Conservation (phyloP, 92 coral and sea anemone species). For the Zoanthus sansibaricus region DNA sequence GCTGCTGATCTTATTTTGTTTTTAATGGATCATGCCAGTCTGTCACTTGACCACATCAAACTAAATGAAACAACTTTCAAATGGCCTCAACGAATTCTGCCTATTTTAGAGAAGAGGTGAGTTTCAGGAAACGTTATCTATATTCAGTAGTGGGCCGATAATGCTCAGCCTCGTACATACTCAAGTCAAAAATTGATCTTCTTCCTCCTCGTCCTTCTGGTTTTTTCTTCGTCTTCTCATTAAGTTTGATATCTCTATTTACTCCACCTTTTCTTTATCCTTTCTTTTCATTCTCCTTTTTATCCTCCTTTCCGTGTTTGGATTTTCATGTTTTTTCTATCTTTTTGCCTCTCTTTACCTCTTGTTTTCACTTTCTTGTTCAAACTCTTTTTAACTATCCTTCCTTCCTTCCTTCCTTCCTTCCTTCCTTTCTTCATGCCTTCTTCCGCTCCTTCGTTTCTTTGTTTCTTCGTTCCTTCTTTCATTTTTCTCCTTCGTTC, state of each 20-base stretch:
- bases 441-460: background rate
- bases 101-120: constrained; percentile 84
- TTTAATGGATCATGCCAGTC: constrained; percentile 91
- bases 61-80: constrained; percentile 94
- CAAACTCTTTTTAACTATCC: too few relatives aligned
- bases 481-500: background rate
- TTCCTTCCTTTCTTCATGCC: too few relatives aligned
- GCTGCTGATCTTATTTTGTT: constrained; percentile 95
- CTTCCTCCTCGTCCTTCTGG: background rate
- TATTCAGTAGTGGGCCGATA: background rate
- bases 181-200: background rate
- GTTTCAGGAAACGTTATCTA: background rate
- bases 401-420: too few relatives aligned
- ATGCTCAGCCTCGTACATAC: background rate
- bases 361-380: too few relatives aligned
- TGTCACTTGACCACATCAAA: constrained; percentile 82
- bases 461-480: background rate
- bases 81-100: constrained; percentile 90
- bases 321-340: too few relatives aligned
- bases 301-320: too few relatives aligned
- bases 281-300: too few relatives aligned
- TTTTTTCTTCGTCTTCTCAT: background rate
- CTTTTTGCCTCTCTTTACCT: too few relatives aligned
- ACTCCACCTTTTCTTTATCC: too few relatives aligned
- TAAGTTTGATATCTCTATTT: too few relatives aligned